Evolutionary conservation across 1,140 invertebrate species (phyloP), one percentile per base, ranked within the genome.

Genomic region (Thaumetopoea pityocampa): DNA sequence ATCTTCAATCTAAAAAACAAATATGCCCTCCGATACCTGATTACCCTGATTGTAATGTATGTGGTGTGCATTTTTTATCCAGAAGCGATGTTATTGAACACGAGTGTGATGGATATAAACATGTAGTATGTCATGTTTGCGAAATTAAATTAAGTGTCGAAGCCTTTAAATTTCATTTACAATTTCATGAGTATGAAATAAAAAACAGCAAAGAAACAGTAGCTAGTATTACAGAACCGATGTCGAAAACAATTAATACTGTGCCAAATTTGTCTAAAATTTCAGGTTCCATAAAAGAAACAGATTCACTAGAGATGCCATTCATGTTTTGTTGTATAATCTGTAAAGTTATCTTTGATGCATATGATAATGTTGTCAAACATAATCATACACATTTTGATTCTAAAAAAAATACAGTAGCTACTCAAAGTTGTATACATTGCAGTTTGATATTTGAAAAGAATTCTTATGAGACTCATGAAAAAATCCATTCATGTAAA

Each of bases 311-410:
- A 11, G n/a, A n/a, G 17, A 19, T 34, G 32, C 16, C 17, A 22
- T 10, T 14, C 8, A 5, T 63, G 15, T 77, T 59, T 36, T 46
- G 34, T 16, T 79, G 71, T 51, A 55, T 52, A 46, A 57, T 33
- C 50, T 79, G 69, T 51, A 30, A 40, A 10, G 6, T 58, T 10
- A 38, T 56, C 24, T 23, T 74, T 14, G 51, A 55, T 35, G 41
- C 33, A 11, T 80, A 77, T 49, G 70, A 77, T 45, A 56, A 60
- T 32, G 61, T 63, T n/a, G 36, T 80, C 23, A 47, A 68, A 43
- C 76, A 80, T 49, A 72, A 68, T 43, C 70, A 74, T 23, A 32
- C 45, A 9, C 63, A 57, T 63, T 55, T 51, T 11, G 33, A 43
- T 42, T 28, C 29, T 27, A 30, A 41, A 29, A 18, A 49, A 35